Evolutionary conservation across 2,113 vertebrate species (phyloP).

Genomic region (Oceanodroma tethys): DNA sequence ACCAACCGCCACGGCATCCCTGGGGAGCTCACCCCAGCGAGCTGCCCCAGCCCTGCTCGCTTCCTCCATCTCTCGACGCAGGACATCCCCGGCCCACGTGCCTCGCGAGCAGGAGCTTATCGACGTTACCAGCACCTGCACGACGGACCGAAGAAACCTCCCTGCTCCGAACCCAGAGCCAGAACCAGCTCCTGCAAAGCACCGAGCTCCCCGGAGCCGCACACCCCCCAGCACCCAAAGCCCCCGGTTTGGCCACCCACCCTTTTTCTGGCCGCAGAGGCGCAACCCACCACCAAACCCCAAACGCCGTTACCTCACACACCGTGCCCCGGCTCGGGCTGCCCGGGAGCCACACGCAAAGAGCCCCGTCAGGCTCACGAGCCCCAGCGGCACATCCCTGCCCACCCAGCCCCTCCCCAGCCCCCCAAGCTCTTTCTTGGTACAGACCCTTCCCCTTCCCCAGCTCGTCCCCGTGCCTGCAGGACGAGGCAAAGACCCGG

Average conservation of each 20-base stretch:
- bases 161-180: neutral
- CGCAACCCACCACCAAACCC: neutral
- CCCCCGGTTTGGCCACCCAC: rapidly evolving
- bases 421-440: neutral
- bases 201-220: rapidly evolving
- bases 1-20: neutral
- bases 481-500: neutral
- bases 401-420: neutral
- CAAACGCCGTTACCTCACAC: rapidly evolving
- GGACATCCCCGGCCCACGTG: rapidly evolving
- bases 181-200: neutral
- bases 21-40: neutral
- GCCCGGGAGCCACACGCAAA: neutral
- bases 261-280: neutral
- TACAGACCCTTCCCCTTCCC: neutral
- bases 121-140: neutral
- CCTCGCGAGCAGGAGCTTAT: neutral
- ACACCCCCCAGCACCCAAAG: neutral
- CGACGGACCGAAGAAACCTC: rapidly evolving
- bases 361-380: neutral
- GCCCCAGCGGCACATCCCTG: neutral
- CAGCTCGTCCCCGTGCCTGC: neutral
- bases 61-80: neutral
- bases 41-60: neutral
- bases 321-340: neutral